A percentile compares a stretch with the other conserved stretches of the same genome.
Conservation (phyloP, 2,113 vertebrate species). For the Genyomyrus donnyi region DNA sequence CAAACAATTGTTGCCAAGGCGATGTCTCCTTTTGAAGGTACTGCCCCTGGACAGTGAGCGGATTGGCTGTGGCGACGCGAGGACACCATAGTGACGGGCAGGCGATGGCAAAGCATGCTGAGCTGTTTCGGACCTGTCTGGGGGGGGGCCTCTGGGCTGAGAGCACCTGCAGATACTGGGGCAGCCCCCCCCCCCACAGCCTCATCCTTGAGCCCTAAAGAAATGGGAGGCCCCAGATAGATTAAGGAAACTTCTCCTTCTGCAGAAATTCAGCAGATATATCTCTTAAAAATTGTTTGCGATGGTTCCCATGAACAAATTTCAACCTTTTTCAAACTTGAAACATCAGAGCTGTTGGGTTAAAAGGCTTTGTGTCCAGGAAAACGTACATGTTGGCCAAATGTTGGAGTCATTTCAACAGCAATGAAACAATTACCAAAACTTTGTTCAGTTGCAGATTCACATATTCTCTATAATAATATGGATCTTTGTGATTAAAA, state of each 20-base stretch:
- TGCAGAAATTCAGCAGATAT: not conserved
- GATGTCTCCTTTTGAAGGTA: slow-evolving; percentile 32
- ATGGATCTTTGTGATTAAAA: not conserved
- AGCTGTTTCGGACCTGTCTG: slow-evolving; percentile 10
- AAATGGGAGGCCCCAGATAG: not conserved
- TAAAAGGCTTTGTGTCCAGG: not conserved
- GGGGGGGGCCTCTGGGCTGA: not conserved
- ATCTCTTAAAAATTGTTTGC: not conserved
- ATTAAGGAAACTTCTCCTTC: not conserved
- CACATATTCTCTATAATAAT: not conserved
- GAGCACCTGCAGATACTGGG: slow-evolving; percentile 23
- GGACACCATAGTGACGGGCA: slow-evolving; percentile 32
- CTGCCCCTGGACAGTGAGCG: slow-evolving; percentile 26
- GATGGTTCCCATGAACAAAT: not conserved
- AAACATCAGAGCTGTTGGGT: not conserved
- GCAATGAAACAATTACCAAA: not conserved
- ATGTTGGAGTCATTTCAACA: too few species aligned
- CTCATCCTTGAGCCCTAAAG: not conserved
- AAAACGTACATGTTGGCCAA: not conserved
- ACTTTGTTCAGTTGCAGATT: not conserved
- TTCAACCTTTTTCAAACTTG: not conserved
- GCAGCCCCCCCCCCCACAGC: not conserved
- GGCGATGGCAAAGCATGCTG: slow-evolving; percentile 29
- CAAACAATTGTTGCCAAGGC: slow-evolving; percentile 43
- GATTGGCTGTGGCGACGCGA: slow-evolving; percentile 19